Conservation (phyloP, 2,113 vertebrate genomes). For the Heterocephalus glaber region DNA sequence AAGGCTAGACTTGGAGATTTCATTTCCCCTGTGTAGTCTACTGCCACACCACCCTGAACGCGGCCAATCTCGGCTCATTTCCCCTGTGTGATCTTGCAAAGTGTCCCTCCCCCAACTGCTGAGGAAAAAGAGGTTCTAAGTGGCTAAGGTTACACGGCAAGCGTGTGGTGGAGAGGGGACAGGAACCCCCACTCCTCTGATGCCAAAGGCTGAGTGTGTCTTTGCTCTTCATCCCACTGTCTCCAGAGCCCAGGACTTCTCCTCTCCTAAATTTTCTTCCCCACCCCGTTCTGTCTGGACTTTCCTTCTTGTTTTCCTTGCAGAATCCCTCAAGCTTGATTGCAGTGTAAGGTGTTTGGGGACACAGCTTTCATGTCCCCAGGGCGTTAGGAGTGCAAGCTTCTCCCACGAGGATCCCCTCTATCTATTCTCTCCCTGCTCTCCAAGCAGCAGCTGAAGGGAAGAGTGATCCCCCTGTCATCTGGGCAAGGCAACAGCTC, state of each 20-base stretch:
- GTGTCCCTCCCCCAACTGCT: not conserved
- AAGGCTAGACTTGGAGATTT: not conserved
- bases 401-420: not conserved
- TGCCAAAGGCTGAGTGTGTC: not conserved
- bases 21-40: not conserved
- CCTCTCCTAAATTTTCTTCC: not conserved
- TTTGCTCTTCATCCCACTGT: not conserved
- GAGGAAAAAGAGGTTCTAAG: not conserved
- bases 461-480: not conserved
- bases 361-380: not conserved
- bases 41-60: no score
- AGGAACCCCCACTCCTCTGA: not conserved
- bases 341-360: not conserved
- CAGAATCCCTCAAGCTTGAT: not conserved
- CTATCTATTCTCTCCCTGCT: not conserved
- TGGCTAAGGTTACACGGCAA: not conserved
- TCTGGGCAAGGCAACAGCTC: not conserved
- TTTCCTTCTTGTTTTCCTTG: not conserved
- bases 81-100: not conserved
- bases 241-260: not conserved
- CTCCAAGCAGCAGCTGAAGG: not conserved
- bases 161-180: rapidly evolving
- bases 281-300: rapidly evolving
- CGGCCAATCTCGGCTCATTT: no score
- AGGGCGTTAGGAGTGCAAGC: not conserved